These are phyloP conservation scores for Peromyscus maniculatus DNA, from an alignment of 2,113 vertebrate species.

Conservation along the genomic window DNA sequence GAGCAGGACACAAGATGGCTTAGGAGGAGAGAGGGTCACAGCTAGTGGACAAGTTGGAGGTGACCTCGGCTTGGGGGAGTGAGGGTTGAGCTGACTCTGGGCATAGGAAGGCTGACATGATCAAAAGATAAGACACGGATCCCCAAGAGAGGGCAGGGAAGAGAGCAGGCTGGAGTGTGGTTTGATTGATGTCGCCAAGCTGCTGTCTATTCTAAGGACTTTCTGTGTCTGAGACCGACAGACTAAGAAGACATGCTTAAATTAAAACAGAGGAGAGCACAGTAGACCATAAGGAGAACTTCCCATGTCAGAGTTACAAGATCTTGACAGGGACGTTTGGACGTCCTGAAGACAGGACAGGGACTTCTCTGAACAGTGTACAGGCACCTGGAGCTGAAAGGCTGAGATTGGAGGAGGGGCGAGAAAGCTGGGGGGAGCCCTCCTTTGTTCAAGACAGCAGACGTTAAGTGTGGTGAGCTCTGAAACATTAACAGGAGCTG, in stretches of 20 bases:
- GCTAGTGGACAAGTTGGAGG: not conserved
- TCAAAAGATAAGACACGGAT: constrained; percentile 25
- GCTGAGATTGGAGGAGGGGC: not conserved
- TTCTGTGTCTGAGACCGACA: constrained; percentile 42
- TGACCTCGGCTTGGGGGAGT: not conserved
- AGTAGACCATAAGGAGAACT: constrained; percentile 23
- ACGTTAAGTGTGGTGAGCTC: not conserved
- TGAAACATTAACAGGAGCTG: constrained; percentile 24
- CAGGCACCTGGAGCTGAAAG: not conserved
- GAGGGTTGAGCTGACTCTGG: not conserved
- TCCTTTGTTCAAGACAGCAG: constrained; percentile 17
- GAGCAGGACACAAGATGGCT: not conserved
- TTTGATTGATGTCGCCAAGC: not conserved
- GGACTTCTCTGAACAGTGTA: not conserved
- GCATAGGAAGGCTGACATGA: not conserved
- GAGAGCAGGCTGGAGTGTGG: not conserved
- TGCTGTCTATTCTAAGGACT: constrained; percentile 40
- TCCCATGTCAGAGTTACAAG: not conserved
- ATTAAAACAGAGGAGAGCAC: constrained; percentile 28
- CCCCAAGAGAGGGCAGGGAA: not conserved
- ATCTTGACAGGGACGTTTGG: constrained; percentile 24
- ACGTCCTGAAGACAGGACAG: not conserved
- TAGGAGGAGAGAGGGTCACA: not conserved
- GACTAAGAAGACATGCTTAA: constrained; percentile 50
- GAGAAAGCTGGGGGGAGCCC: not conserved